Conservation (phyloP, 2,888 invertebrate genomes). For the Ormyrus nitidulus region DNA sequence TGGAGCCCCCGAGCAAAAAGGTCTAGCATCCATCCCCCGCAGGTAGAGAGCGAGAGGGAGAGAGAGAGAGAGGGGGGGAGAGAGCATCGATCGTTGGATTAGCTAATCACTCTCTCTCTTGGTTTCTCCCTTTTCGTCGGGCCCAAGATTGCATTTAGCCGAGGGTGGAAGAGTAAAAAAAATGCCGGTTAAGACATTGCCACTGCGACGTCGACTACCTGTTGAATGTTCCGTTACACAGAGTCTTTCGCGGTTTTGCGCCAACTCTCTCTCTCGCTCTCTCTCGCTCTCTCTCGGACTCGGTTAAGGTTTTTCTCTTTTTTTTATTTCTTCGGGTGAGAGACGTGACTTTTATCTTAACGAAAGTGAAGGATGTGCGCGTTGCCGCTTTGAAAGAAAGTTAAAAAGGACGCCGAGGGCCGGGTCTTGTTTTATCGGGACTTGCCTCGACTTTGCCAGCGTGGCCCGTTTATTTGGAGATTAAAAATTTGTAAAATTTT, state of each 20-base stretch:
- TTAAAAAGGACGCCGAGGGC: conserved; percentile 11
- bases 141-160: neutral
- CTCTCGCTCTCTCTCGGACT: neutral
- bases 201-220: conserved; percentile 23
- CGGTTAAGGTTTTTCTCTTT: neutral
- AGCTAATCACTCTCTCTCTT: neutral
- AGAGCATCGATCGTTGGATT: neutral
- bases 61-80: too few relatives aligned
- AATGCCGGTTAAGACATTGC: conserved; percentile 22
- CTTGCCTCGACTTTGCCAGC: too few relatives aligned
- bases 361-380: conserved; percentile 27
- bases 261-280: neutral
- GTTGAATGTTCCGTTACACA: conserved; percentile 10
- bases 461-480: too few relatives aligned
- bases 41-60: too few relatives aligned
- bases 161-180: neutral
- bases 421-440: too few relatives aligned
- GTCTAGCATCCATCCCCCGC: too few relatives aligned
- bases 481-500: too few relatives aligned
- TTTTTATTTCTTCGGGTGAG: neutral
- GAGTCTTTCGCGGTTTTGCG: conserved; percentile 23
- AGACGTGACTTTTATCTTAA: conserved; percentile 42
- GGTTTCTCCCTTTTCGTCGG: neutral
- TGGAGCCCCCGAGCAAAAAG: too few relatives aligned
- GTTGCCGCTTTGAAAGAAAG: conserved; percentile 15